A percentile compares a stretch with the other conserved stretches of the same genome.
Conservation (phyloP, 2,113 vertebrate genomes). For the Paramisgurnus dabryanus region DNA sequence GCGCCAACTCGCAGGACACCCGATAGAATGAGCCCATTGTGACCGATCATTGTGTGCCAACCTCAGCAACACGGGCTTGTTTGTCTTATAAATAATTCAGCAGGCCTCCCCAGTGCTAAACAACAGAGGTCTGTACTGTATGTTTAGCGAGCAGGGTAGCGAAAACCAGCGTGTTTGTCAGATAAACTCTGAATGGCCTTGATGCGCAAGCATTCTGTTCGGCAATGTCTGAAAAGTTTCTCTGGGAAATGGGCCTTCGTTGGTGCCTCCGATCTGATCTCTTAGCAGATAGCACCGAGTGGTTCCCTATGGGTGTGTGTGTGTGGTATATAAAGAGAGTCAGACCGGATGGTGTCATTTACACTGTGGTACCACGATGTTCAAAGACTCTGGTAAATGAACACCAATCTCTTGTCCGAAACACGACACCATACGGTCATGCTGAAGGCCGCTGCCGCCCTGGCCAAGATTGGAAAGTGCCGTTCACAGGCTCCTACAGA, state of each 20-base stretch:
- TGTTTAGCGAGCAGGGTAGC: slow-evolving; percentile 41
- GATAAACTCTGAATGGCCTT: slow-evolving; percentile 47
- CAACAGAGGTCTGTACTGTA: slow-evolving; percentile 40
- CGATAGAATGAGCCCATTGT: slow-evolving; percentile 35
- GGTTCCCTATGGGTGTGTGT: slow-evolving; percentile 19
- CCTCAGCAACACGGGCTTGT: slow-evolving; percentile 45
- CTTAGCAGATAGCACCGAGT: slow-evolving; percentile 34
- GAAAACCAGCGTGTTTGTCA: slow-evolving; percentile 41
- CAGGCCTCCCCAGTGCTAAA: slow-evolving; percentile 28
- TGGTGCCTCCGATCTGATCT: slow-evolving; percentile 39
- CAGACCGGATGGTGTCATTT: slow-evolving; percentile 53
- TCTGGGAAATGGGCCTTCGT: slow-evolving; percentile 21
- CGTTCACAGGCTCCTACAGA: slow-evolving; percentile 36
- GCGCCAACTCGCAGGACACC: slow-evolving; percentile 19
- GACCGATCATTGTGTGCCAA: slow-evolving; percentile 29
- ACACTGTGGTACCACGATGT: slow-evolving; percentile 38
- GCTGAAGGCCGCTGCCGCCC: slow-evolving; percentile 13
- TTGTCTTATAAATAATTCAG: slow-evolving; percentile 51
- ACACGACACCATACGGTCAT: slow-evolving; percentile 40
- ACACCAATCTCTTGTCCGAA: slow-evolving; percentile 40
- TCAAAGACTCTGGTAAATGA: slow-evolving; percentile 43
- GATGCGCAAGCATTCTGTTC: slow-evolving; percentile 33
- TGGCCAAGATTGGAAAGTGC: slow-evolving; percentile 39
- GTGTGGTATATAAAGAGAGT: slow-evolving; percentile 24
- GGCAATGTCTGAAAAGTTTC: slow-evolving; percentile 17